Evolutionary conservation across 2,113 vertebrate genomes (phyloP).

Genomic region (Coptodon rendalli): DNA sequence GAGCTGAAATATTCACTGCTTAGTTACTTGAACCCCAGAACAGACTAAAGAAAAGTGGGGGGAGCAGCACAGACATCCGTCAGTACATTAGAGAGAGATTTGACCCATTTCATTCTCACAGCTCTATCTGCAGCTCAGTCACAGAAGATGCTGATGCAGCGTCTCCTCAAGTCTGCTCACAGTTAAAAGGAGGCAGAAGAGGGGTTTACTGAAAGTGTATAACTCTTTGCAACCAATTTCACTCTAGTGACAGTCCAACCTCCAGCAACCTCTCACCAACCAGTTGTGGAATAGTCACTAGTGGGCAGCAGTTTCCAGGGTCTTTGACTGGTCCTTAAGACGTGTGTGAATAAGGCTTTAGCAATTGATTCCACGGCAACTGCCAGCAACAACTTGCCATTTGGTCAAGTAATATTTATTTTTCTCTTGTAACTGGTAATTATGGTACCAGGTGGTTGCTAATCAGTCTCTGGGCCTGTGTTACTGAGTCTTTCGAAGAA

Average conservation of each 20-base stretch:
- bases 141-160: not conserved
- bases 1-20: not conserved
- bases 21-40: not conserved
- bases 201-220: not conserved
- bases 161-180: not conserved
- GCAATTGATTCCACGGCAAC: fast-evolving
- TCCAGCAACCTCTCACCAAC: not conserved
- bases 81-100: not conserved
- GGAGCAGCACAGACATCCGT: not conserved
- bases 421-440: not conserved
- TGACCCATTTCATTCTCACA: not conserved
- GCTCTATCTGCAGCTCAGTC: not conserved
- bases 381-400: not conserved
- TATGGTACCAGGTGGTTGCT: not conserved
- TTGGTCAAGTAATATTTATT: not conserved
- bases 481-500: fast-evolving
- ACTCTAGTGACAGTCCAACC: not conserved
- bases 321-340: fast-evolving
- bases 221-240: not conserved
- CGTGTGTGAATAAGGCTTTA: not conserved
- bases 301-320: not conserved
- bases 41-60: not conserved
- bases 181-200: not conserved
- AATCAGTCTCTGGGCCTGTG: not conserved
- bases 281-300: not conserved